Conservation (phyloP, 1,140 invertebrate genomes). For the Drosophila baimaii region DNA sequence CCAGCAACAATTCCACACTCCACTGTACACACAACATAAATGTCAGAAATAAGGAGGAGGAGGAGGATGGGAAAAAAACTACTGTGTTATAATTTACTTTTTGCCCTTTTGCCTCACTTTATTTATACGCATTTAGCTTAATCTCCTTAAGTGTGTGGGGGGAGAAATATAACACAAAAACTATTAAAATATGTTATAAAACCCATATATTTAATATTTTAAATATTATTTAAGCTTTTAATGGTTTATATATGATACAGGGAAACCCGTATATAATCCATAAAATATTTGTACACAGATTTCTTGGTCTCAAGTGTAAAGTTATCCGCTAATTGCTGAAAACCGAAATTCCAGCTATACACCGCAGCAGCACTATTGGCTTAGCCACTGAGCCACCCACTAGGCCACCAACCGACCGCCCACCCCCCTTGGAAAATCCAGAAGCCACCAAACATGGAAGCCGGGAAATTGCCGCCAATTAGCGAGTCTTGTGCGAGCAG, state of each 20-base stretch:
- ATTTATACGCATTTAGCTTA: neutral
- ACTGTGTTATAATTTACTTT: slow-evolving; percentile 37
- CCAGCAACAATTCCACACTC: neutral
- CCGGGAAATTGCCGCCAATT: slow-evolving; percentile 50
- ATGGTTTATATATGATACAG: neutral
- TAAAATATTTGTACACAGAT: slow-evolving; percentile 5
- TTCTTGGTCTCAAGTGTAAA: slow-evolving; percentile 3
- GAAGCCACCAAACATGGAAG: slow-evolving; percentile 20
- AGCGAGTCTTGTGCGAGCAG: slow-evolving; percentile 47
- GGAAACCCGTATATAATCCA: neutral
- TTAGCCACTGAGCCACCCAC: neutral
- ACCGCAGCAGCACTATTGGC: slow-evolving; percentile 7
- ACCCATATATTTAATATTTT: neutral
- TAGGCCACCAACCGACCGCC: neutral
- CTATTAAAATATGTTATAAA: neutral
- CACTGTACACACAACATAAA: slow-evolving; percentile 44
- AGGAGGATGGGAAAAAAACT: slow-evolving; percentile 6
- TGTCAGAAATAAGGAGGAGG: slow-evolving; percentile 20
- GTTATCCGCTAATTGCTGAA: slow-evolving; percentile 33
- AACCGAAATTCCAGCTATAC: slow-evolving; percentile 25
- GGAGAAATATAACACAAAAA: neutral
- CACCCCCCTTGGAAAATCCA: neutral
- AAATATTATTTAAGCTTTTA: neutral
- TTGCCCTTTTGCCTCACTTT: neutral
- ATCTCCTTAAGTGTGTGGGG: neutral